Percentiles rank a stretch among this genome's conserved stretches.
Evolutionary conservation across 2,888 invertebrate genomes (phyloP).

Genomic region (Cenopis cana): DNA sequence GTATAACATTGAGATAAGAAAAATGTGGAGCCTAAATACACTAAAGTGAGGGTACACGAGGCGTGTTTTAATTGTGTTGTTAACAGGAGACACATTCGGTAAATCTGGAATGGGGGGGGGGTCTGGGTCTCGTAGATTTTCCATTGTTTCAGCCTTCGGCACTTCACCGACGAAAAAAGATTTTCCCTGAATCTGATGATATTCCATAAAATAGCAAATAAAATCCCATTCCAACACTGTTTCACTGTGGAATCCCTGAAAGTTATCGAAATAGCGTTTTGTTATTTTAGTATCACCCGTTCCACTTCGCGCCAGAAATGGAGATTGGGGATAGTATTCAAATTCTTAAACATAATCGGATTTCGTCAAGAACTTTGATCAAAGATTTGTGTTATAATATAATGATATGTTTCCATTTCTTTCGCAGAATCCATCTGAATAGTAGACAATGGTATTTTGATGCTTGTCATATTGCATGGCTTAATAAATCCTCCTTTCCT

Average conservation of each 20-base stretch:
- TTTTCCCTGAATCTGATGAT: background rate
- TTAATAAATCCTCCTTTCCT: too few relatives aligned
- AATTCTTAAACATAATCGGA: constrained; percentile 20
- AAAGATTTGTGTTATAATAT: background rate
- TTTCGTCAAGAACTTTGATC: constrained; percentile 12
- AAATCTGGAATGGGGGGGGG: constrained; percentile 11
- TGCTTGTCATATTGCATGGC: too few relatives aligned
- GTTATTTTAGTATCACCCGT: constrained; percentile 33
- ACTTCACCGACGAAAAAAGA: background rate
- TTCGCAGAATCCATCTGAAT: too few relatives aligned
- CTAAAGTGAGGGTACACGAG: constrained; percentile 10
- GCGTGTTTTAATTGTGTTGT: constrained; percentile 23
- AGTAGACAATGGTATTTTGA: too few relatives aligned
- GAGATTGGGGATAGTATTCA: constrained; percentile 26
- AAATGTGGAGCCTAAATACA: constrained; percentile 8
- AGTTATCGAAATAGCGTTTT: constrained; percentile 36
- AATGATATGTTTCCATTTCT: background rate
- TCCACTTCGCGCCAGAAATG: constrained; percentile 32
- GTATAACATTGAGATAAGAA: constrained; percentile 13
- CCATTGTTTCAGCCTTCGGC: background rate
- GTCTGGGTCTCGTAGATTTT: background rate
- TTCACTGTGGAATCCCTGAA: constrained; percentile 6
- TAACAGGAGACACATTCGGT: constrained; percentile 3
- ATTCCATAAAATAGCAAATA: constrained; percentile 14
- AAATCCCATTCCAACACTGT: constrained; percentile 16